A percentile compares a stretch with the other conserved stretches of the same genome.
Conservation (phyloP, 2,113 vertebrate species). For the Prietella phreatophila region DNA sequence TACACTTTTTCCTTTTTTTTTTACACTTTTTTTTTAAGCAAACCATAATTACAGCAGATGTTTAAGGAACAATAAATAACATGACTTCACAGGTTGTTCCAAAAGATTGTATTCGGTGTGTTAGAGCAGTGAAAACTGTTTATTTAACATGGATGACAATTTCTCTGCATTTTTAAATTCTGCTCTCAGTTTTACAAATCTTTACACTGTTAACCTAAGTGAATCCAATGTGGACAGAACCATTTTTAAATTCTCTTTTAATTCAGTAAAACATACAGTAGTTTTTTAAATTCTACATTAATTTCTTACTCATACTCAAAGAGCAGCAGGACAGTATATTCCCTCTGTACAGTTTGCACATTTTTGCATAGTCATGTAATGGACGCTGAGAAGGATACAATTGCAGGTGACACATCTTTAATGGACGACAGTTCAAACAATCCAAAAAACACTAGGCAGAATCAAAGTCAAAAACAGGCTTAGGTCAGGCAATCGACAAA, state of each 20-base stretch:
- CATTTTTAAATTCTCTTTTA: background rate
- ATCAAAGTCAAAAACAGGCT: no score
- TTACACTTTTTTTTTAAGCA: background rate
- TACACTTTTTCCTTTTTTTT: background rate
- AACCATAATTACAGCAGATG: background rate
- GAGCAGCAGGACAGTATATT: background rate
- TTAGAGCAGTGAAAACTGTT: background rate
- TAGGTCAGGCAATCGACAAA: no score
- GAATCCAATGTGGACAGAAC: background rate
- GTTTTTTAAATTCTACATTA: background rate
- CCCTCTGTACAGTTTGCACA: background rate
- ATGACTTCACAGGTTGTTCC: background rate
- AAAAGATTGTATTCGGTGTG: background rate
- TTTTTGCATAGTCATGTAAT: background rate
- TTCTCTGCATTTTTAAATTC: background rate
- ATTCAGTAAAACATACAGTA: background rate
- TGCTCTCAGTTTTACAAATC: background rate
- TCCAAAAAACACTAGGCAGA: no score
- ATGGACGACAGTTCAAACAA: no score
- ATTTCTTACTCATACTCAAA: background rate
- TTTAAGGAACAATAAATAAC: background rate
- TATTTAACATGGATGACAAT: background rate
- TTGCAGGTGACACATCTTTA: no score
- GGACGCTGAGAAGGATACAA: no score
- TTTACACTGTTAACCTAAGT: background rate